phyloP scores from a whole-genome alignment of 1,140 invertebrate species.

The Fopius arisanus region DNA sequence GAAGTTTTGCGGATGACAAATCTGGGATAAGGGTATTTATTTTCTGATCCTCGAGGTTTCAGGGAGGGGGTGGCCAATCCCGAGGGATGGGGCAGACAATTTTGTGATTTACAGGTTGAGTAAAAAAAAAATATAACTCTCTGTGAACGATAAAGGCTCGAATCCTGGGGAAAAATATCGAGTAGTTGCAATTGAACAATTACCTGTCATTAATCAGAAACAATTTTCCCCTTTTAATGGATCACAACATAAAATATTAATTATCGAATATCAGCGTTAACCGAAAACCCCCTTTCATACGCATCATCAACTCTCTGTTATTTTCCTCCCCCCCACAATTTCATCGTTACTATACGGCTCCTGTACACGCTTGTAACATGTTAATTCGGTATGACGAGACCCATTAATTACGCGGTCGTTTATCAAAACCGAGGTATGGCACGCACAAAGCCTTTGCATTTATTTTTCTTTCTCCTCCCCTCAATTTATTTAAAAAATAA shows the following conservation, averaged over 20 bases:
- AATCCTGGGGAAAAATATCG: no score
- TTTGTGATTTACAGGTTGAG: not conserved
- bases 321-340: not conserved
- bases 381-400: conserved; percentile 13
- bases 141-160: no score
- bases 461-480: not conserved
- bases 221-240: not conserved
- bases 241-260: not conserved
- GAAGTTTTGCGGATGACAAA: not conserved
- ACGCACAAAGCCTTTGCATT: not conserved
- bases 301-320: conserved; percentile 6
- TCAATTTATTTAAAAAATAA: not conserved
- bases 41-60: not conserved
- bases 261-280: not conserved
- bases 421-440: conserved; percentile 10
- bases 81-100: not conserved
- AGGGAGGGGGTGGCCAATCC: not conserved
- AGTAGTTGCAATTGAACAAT: no score
- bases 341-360: not conserved
- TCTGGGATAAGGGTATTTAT: conserved; percentile 8
- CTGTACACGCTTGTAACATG: conserved; percentile 1
- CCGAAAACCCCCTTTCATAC: not conserved
- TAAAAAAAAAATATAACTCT: not conserved
- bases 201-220: not conserved
- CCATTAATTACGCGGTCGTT: conserved; percentile 9